phyloP scores from a whole-genome alignment of 2,888 invertebrate species.

The Mythimna pallens region DNA sequence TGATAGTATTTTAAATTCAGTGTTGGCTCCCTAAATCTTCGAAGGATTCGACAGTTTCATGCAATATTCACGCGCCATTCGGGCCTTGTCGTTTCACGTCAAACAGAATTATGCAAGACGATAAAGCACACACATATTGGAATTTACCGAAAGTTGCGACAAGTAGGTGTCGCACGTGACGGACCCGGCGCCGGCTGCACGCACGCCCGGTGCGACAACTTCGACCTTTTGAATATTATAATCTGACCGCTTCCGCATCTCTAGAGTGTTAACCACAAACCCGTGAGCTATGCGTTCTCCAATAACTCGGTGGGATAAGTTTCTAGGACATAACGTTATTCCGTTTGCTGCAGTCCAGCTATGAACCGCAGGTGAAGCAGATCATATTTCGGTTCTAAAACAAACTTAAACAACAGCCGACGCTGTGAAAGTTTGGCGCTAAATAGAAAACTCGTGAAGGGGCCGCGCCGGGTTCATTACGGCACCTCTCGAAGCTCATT shows the following conservation, averaged over 20 bases:
- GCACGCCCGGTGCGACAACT: background rate
- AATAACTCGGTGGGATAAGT: background rate
- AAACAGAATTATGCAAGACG: constrained; percentile 65
- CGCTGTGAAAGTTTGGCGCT: constrained; percentile 48
- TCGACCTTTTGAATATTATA: constrained; percentile 17
- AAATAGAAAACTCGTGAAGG: constrained; percentile 64
- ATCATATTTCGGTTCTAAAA: constrained; percentile 43
- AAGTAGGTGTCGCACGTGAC: constrained; percentile 31
- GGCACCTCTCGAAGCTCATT: constrained; percentile 61
- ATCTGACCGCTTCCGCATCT: constrained; percentile 8
- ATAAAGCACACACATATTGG: constrained; percentile 65
- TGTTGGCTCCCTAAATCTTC: constrained; percentile 66
- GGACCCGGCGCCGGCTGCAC: background rate
- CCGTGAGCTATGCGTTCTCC: background rate
- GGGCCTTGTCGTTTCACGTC: constrained; percentile 57
- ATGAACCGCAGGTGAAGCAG: constrained; percentile 1
- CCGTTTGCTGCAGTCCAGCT: background rate
- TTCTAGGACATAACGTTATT: constrained; percentile 9
- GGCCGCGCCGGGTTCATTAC: constrained; percentile 60
- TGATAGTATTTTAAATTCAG: constrained; percentile 67
- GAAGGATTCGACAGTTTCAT: constrained; percentile 65
- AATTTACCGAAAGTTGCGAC: constrained; percentile 65
- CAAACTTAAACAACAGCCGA: constrained; percentile 43
- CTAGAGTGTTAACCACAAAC: constrained; percentile 4
- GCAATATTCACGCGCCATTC: constrained; percentile 69